Conservation (phyloP, 1,140 invertebrate genomes). For the Fopius arisanus region DNA sequence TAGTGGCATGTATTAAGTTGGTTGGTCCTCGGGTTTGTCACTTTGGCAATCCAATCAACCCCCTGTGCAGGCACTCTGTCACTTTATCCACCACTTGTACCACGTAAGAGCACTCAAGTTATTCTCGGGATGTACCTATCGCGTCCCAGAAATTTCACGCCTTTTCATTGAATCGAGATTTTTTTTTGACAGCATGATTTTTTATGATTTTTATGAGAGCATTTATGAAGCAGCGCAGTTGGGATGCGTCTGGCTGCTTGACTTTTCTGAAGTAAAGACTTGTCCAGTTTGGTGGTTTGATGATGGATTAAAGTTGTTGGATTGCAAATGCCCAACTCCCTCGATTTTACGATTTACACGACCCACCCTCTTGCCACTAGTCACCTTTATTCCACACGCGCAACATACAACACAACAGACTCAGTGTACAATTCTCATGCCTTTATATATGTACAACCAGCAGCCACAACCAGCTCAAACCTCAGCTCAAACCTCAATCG, state of each 20-base stretch:
- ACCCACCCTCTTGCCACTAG: slow-evolving; percentile 15
- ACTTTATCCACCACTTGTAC: background rate
- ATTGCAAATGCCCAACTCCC: background rate
- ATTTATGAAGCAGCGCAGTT: background rate
- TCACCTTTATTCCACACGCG: background rate
- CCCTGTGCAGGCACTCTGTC: background rate
- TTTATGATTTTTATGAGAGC: too few species aligned
- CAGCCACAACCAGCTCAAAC: too few species aligned
- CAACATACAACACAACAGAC: background rate
- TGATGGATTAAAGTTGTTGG: background rate
- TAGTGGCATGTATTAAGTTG: slow-evolving; percentile 25
- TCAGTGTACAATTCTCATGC: too few species aligned
- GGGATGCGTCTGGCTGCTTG: background rate
- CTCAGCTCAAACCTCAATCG: too few species aligned
- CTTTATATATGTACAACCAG: too few species aligned
- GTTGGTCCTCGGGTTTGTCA: slow-evolving; percentile 19
- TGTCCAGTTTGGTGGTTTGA: background rate
- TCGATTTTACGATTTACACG: background rate
- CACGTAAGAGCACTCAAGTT: background rate
- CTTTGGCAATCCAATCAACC: background rate
- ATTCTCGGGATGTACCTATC: background rate
- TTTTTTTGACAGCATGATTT: background rate
- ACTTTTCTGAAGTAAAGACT: background rate
- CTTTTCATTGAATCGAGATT: background rate
- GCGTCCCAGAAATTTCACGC: background rate